Evolutionary conservation across 2,888 invertebrate species (phyloP).

Genomic region (Lissocephala sabroskyi): DNA sequence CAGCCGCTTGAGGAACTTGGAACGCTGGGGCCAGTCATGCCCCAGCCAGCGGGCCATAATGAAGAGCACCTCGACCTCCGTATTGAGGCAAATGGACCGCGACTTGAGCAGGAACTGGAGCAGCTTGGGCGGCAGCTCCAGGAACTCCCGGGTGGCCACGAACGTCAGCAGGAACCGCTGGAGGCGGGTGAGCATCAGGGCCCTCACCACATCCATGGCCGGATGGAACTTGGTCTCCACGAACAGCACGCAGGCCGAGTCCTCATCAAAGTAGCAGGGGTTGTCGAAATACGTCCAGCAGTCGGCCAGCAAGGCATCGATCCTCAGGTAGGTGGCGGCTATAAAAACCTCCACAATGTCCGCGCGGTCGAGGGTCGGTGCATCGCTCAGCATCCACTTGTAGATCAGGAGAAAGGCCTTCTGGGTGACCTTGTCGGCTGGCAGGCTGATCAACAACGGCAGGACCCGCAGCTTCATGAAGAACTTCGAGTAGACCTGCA

Average conservation of each 20-base stretch:
- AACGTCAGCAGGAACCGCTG: conserved; percentile 83
- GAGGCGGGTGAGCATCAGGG: conserved; percentile 77
- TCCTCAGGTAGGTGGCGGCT: conserved; percentile 51
- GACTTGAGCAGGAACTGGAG: conserved; percentile 79
- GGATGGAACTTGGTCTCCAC: conserved; percentile 74
- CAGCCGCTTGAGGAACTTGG: conserved; percentile 75
- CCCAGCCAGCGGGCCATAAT: conserved; percentile 85
- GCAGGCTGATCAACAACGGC: conserved; percentile 27
- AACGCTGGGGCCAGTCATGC: conserved; percentile 79
- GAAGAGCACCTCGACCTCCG: conserved; percentile 79
- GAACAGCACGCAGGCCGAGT: conserved; percentile 71
- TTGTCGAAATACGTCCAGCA: conserved; percentile 84
- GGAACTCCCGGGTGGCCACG: conserved; percentile 82
- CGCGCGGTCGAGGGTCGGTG: conserved; percentile 74
- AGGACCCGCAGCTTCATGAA: conserved; percentile 39
- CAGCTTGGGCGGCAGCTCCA: conserved; percentile 79
- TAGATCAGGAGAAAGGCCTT: conserved; percentile 81
- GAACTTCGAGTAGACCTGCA: conserved; percentile 64
- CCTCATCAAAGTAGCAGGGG: conserved; percentile 80
- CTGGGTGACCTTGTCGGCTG: conserved; percentile 71
- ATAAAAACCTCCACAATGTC: conserved; percentile 35
- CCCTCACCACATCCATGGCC: conserved; percentile 57
- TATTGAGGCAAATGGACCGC: conserved; percentile 82
- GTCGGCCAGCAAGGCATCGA: conserved; percentile 49
- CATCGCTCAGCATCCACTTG: conserved; percentile 86